A percentile compares a stretch with the other conserved stretches of the same genome.
These are phyloP conservation scores for Muscicapa adusta DNA, from an alignment of 2,113 vertebrate genomes.

Conservation along the genomic window DNA sequence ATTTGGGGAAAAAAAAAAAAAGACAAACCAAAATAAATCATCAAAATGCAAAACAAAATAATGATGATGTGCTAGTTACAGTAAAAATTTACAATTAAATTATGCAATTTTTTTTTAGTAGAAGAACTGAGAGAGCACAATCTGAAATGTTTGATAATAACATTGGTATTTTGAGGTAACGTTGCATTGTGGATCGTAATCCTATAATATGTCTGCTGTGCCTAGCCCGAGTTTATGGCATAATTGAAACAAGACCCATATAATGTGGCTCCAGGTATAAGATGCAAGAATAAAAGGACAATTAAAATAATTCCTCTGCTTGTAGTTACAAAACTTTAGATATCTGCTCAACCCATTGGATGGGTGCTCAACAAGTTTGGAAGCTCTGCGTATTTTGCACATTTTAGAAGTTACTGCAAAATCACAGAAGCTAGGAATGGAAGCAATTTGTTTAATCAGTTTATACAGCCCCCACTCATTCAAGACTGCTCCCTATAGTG, in stretches of 20 bases:
- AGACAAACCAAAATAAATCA: not conserved
- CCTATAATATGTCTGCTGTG: not conserved
- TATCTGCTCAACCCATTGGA: not conserved
- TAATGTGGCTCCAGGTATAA: not conserved
- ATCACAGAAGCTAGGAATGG: not conserved
- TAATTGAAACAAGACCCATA: not conserved
- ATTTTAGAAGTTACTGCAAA: not conserved
- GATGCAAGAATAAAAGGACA: not conserved
- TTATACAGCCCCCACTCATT: not conserved
- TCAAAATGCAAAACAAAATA: not conserved
- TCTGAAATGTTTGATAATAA: not conserved
- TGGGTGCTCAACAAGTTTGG: not conserved
- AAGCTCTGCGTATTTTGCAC: not conserved
- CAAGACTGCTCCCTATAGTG: not conserved
- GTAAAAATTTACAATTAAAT: not conserved
- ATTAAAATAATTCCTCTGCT: not conserved
- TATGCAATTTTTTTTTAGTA: not conserved
- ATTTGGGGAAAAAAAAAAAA: not conserved
- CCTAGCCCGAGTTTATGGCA: not conserved
- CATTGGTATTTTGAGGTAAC: not conserved
- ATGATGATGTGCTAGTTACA: not conserved
- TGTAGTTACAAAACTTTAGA: not conserved
- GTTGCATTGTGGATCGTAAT: not conserved
- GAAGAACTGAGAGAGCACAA: not conserved
- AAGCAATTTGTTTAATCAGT: not conserved